phyloP scores from a whole-genome alignment of 2,888 invertebrate species.

The Abrostola triplasia region DNA sequence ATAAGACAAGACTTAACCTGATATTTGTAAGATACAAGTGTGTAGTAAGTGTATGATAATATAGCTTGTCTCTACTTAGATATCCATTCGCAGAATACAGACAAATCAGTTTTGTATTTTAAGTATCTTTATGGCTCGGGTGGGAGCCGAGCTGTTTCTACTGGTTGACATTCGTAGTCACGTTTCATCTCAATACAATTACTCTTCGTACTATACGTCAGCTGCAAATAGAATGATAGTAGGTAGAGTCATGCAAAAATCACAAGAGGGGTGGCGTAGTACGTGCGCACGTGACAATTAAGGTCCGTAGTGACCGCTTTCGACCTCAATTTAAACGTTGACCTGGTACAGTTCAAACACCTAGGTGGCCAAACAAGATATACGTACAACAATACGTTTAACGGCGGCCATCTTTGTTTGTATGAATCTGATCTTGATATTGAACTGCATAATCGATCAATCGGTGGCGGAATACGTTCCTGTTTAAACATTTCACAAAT shows the following conservation, averaged over 20 bases:
- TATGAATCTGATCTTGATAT: constrained; percentile 51
- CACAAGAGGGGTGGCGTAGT: constrained; percentile 53
- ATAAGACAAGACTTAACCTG: too few species aligned
- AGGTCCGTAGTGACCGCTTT: constrained; percentile 71
- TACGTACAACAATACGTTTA: constrained; percentile 50
- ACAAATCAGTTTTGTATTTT: constrained; percentile 2
- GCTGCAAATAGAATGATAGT: constrained; percentile 34
- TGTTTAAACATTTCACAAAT: constrained; percentile 42
- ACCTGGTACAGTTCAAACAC: constrained; percentile 75
- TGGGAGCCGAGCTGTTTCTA: constrained; percentile 7
- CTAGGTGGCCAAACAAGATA: constrained; percentile 56
- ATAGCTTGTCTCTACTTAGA: not conserved
- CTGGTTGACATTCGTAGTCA: constrained; percentile 28
- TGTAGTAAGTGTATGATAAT: too few species aligned
- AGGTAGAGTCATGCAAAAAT: constrained; percentile 32
- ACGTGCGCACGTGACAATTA: constrained; percentile 50
- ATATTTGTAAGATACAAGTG: too few species aligned
- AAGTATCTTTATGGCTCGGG: constrained; percentile 28
- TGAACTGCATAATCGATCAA: constrained; percentile 45
- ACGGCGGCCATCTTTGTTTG: constrained; percentile 56
- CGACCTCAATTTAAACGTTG: constrained; percentile 79
- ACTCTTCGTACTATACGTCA: constrained; percentile 32
- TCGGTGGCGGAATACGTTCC: constrained; percentile 24
- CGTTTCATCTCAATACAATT: constrained; percentile 36
- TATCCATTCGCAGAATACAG: not conserved